Conservation (phyloP, 2,113 vertebrate species). For the Anguilla japonica region DNA sequence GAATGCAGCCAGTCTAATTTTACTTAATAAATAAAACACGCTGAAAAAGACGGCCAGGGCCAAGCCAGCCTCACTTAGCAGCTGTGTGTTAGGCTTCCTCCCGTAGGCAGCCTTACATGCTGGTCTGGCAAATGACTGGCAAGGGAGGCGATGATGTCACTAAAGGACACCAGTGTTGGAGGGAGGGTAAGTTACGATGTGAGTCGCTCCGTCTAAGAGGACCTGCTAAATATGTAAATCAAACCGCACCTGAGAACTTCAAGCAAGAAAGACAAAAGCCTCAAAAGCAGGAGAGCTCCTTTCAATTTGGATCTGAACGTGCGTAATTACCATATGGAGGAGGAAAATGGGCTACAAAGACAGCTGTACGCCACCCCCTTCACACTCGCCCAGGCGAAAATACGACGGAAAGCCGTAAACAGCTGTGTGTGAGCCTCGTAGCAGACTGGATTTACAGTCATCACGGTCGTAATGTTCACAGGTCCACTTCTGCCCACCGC, state of each 20-base stretch:
- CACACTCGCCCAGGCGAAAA: slow-evolving; percentile 9
- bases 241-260: neutral
- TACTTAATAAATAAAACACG: neutral
- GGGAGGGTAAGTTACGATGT: neutral
- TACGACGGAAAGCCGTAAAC: slow-evolving; percentile 23
- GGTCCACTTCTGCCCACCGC: slow-evolving; percentile 22
- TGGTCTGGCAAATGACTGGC: neutral
- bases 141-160: neutral
- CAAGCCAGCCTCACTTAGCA: neutral
- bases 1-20: neutral
- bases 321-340: neutral
- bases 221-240: neutral
- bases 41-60: neutral
- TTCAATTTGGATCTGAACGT: neutral
- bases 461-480: slow-evolving; percentile 24
- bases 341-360: slow-evolving; percentile 18
- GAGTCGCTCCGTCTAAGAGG: neutral
- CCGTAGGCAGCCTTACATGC: neutral
- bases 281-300: neutral
- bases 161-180: neutral
- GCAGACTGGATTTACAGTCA: slow-evolving; percentile 27
- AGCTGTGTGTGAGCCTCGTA: slow-evolving; percentile 17
- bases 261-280: neutral
- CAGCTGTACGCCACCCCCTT: slow-evolving; percentile 1
- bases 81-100: neutral